Base-by-base conservation (phyloP, 2,113 vertebrate species). In the Ophiodon elongatus region DNA sequence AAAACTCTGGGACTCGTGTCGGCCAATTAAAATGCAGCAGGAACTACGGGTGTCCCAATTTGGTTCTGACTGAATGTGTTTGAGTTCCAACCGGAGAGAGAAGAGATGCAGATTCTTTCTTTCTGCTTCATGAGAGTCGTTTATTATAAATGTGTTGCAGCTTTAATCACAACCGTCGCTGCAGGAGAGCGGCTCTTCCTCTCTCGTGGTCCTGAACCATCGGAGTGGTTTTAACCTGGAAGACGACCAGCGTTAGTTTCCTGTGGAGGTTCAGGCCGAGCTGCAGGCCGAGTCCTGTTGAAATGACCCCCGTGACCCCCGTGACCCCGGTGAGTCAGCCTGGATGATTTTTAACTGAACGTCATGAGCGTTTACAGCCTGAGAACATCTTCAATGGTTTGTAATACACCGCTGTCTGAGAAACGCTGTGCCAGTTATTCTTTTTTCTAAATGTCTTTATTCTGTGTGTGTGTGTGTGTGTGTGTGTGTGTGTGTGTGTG, bases 321-420 rank as follows among this genome's bases (percentile, higher is more conserved):
- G n/a, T n/a, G n/a, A n/a, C n/a, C n/a, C n/a, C n/a, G n/a, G n/a
- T n/a, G n/a, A n/a, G n/a, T n/a, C 85, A 81, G 33, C 66, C 1
- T 14, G 63, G 76, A 87, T 41, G 64, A 47, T 75, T 62, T 69
- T 15, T 69, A 81, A 70, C 25, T 25, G 6, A 23, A 60, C 67
- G 54, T 35, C 54, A 64, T 23, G 52, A 47, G 79, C 11, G 47
- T 60, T 85, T 14, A 72, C 2, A 72, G 50, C 60, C 57, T 0
- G n/a, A n/a, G n/a, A n/a, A n/a, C 52, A 50, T n/a, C 29, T 54
- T 78, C 17, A 35, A 4, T 2, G 67, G n/a, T 73, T 76, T 35
- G 25, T 60, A 56, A 60, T 62, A 8, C 33, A 39, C 29, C n/a
- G 27, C 35, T 71, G n/a, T n/a, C n/a, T n/a, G n/a, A n/a, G n/a